Conservation (phyloP, 2,113 vertebrate species). For the Poecile atricapillus region DNA sequence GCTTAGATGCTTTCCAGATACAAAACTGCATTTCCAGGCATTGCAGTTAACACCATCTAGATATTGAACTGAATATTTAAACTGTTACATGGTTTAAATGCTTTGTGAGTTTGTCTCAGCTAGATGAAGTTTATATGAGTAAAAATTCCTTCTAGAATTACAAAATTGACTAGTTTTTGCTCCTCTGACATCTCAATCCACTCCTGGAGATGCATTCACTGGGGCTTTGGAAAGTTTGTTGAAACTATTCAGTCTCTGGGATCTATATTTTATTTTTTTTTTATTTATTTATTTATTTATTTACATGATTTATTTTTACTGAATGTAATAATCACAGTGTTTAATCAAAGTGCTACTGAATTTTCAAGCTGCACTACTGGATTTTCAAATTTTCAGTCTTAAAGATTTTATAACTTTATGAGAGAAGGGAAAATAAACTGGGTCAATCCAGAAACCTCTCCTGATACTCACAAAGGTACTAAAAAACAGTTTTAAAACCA, state of each 20-base stretch:
- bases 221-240: not conserved
- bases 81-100: not conserved
- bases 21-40: not conserved
- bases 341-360: not conserved
- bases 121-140: not conserved
- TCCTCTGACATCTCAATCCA: not conserved
- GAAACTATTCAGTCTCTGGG: not conserved
- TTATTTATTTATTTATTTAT: not conserved
- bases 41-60: not conserved
- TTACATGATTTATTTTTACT: not conserved
- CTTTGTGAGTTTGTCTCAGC: not conserved
- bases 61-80: not conserved
- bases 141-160: not conserved
- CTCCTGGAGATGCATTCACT: not conserved
- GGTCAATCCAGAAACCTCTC: not conserved
- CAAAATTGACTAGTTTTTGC: not conserved
- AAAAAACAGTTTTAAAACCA: not conserved
- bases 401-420: not conserved
- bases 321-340: not conserved
- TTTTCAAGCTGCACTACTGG: too few relatives aligned
- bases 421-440: not conserved
- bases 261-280: not conserved
- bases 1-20: not conserved
- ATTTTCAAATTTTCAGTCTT: too few relatives aligned
- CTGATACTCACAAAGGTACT: not conserved